Evolutionary conservation across 2,113 vertebrate species (phyloP).

Genomic region (Fulmarus glacialis): DNA sequence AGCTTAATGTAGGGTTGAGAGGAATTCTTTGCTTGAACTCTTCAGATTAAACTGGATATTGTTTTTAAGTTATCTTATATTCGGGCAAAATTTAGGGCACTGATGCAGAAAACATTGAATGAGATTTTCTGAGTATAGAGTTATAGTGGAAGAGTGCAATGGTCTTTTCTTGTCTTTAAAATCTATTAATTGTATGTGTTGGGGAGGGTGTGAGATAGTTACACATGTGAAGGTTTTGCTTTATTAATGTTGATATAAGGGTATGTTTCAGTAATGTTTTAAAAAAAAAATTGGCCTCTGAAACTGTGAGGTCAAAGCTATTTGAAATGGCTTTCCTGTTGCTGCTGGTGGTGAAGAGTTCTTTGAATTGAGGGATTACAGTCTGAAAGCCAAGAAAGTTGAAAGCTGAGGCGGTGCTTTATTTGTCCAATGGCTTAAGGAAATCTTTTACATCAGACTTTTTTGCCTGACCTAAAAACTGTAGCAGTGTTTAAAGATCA

Average conservation of each 20-base stretch:
- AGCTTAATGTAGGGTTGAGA: background rate
- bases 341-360: background rate
- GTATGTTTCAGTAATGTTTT: background rate
- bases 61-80: background rate
- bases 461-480: background rate
- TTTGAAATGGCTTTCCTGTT: background rate
- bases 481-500: background rate
- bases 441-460: background rate
- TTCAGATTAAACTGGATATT: conserved; percentile 7
- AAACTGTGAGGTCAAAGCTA: background rate
- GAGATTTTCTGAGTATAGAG: background rate
- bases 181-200: background rate
- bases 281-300: background rate
- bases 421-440: background rate
- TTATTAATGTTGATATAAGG: background rate
- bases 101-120: conserved; percentile 2
- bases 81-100: background rate
- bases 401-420: background rate
- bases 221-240: background rate
- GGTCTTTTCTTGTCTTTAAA: background rate
- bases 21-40: conserved; percentile 23
- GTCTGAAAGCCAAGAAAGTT: background rate
- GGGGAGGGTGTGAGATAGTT: background rate
- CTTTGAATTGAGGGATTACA: background rate
- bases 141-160: background rate